Evolutionary conservation across 2,888 invertebrate species (phyloP), one percentile per base, ranked within the genome.

Genomic region (Stenolophus ochropezus): DNA sequence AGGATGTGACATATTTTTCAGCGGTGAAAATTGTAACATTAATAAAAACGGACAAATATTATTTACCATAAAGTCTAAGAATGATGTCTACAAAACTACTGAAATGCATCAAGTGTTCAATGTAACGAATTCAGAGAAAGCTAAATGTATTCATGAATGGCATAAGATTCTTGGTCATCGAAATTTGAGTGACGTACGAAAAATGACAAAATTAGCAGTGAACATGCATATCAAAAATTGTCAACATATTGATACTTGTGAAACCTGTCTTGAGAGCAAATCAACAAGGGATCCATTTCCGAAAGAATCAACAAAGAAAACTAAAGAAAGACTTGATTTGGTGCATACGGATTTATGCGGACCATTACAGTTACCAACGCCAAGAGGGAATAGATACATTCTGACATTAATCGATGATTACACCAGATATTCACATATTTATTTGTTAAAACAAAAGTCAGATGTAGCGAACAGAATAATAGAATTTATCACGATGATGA

Each of bases 191-290:
- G 83, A 78, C 25, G 47, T 85, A 6, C 47, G 82, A 33, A 82
- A 53, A 53, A 4, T 18, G 2, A 3, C 18, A 2, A 18, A 18
- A 18, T 18, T 18, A 18, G 53, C 3, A 18, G 18, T 84, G 2
- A 25, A 71, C 16, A 79, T 83, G 8, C 83, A 84, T 25, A 77
- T 84, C 14, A 18, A 58, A 25, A 82, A 83, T n/a, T 83, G 84
- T 51, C 77, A 61, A 23, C 56, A 77, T 0, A 77, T 74, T 25
- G 33, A 74, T 25, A 47, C 71, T 6, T 85, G 84, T 80, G 81
- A 85, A 81, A 21, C 73, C 4, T 86, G 85, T 78, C 47, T 85
- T 4, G 77, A 86, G 77, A 83, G 84, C 49, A 86, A 86, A 82
- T 78, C 83, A 65, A 84, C 85, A 4, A 56, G 83, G 5, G 61